Percentiles rank a stretch among this genome's conserved stretches.
Evolutionary conservation across 2,797 vertebrate species (phyloP).

Genomic region (Phataginus tricuspis): DNA sequence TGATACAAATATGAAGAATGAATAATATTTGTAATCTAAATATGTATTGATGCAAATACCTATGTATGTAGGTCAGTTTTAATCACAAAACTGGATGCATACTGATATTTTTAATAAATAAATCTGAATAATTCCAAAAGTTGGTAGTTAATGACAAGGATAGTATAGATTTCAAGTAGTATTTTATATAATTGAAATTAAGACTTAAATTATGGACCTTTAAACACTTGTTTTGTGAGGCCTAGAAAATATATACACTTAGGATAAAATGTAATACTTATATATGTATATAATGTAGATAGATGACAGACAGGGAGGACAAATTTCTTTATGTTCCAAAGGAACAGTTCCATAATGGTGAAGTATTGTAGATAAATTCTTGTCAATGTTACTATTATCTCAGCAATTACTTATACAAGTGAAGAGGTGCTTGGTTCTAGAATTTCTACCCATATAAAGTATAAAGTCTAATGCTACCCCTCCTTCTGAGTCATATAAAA

Average conservation of each 20-base stretch:
- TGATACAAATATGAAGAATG: not conserved
- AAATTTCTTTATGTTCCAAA: not conserved
- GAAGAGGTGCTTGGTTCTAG: not conserved
- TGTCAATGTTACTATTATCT: not conserved
- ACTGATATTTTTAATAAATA: not conserved
- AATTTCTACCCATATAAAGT: not conserved
- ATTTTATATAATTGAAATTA: not conserved
- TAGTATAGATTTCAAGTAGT: not conserved
- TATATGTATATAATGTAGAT: not conserved
- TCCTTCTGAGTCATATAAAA: not conserved
- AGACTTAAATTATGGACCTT: not conserved
- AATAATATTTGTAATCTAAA: not conserved
- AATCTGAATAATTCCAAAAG: not conserved
- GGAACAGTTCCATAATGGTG: not conserved
- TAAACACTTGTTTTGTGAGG: not conserved
- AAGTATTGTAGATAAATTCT: too few species aligned
- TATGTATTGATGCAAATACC: not conserved
- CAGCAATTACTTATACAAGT: not conserved
- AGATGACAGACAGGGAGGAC: too few species aligned
- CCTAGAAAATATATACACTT: not conserved
- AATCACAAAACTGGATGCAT: not conserved
- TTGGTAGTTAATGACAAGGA: not conserved
- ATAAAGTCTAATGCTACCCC: not conserved
- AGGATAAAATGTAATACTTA: not conserved
- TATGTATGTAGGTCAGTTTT: not conserved